Evolutionary conservation across 2,113 vertebrate species (phyloP).

Genomic region (Aptenodytes patagonicus): DNA sequence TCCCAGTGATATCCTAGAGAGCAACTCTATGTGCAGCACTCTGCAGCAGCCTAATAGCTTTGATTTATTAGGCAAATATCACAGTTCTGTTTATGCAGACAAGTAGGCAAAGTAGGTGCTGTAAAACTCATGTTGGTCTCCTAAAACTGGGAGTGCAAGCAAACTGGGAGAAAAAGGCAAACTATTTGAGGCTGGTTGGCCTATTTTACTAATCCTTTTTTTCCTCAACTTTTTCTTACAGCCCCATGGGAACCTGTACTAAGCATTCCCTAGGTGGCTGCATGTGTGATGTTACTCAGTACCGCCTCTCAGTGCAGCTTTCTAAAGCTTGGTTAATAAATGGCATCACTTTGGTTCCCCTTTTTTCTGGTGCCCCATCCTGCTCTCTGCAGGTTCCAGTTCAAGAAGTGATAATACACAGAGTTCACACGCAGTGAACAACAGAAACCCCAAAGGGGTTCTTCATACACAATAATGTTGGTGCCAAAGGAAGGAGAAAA

Average conservation of each 20-base stretch:
- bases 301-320: not conserved
- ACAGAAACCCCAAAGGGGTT: not conserved
- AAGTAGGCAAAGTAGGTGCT: not conserved
- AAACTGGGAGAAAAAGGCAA: not conserved
- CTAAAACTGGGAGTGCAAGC: not conserved
- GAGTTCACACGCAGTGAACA: not conserved
- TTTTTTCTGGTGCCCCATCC: not conserved
- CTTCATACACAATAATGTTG: not conserved
- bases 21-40: not conserved
- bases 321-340: conserved; percentile 28
- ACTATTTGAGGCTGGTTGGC: not conserved
- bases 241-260: not conserved
- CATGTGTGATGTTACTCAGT: not conserved
- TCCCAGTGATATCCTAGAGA: not conserved
- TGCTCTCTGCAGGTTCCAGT: not conserved
- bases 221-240: not conserved
- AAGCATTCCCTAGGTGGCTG: not conserved
- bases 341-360: not conserved
- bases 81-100: not conserved
- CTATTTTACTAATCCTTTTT: not conserved
- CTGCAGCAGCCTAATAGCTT: not conserved
- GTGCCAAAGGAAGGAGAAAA: not conserved
- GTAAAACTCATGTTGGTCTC: not conserved
- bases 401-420: not conserved
- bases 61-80: not conserved